phyloP scores from a whole-genome alignment of 2,888 invertebrate genomes.

The Mantis religiosa region DNA sequence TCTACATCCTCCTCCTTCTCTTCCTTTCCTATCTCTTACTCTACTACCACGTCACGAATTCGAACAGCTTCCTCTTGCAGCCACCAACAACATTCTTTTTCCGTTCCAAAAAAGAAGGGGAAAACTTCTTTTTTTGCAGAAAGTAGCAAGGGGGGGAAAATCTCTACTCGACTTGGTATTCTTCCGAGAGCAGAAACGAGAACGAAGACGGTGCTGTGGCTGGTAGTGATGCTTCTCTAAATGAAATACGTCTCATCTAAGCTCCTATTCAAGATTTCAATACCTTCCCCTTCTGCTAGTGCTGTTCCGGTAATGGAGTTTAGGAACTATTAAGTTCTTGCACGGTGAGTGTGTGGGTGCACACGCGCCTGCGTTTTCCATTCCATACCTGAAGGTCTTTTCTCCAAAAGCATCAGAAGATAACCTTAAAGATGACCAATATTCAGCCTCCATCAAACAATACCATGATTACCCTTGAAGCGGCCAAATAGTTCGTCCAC shows the following conservation, averaged over 20 bases:
- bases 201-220: background rate
- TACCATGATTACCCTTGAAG: background rate
- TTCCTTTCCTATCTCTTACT: background rate
- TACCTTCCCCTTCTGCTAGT: constrained; percentile 11
- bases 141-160: background rate
- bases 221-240: constrained; percentile 10
- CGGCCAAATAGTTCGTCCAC: too few species aligned
- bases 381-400: background rate
- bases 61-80: background rate
- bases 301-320: constrained; percentile 30
- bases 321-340: constrained; percentile 28
- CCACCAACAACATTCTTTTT: background rate
- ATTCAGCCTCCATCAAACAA: background rate
- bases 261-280: constrained; percentile 32
- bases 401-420: too few species aligned
- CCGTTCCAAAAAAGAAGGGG: background rate
- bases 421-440: background rate
- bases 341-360: constrained; percentile 4
- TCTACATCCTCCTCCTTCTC: background rate
- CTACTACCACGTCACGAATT: background rate
- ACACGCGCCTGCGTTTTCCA: background rate
- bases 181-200: background rate
- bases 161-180: background rate
- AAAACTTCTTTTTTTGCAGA: background rate
- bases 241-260: constrained; percentile 32